These are phyloP conservation scores for Tinea pellionella DNA, from an alignment of 2,888 invertebrate genomes.

Conservation along the genomic window DNA sequence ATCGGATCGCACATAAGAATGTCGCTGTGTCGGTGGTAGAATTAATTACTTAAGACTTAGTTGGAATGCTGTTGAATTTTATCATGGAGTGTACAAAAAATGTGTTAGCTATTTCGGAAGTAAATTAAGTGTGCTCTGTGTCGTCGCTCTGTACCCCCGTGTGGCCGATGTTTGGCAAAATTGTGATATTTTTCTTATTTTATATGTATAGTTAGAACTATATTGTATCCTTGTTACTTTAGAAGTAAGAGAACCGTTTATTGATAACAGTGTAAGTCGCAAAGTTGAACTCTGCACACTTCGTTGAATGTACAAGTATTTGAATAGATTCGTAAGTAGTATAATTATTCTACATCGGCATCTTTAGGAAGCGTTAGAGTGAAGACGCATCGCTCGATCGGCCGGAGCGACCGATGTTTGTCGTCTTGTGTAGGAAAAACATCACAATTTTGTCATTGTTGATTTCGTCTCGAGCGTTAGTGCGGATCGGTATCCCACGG, in stretches of 20 bases:
- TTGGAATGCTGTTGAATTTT: conserved; percentile 67
- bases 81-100: conserved; percentile 67
- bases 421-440: conserved; percentile 50
- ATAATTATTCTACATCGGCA: neutral
- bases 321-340: neutral
- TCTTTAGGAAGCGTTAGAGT: neutral
- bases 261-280: conserved; percentile 41
- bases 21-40: neutral
- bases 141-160: no score
- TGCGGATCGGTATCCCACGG: conserved; percentile 56
- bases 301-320: neutral
- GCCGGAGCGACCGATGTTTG: neutral
- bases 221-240: conserved; percentile 18
- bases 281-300: conserved; percentile 56
- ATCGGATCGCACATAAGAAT: neutral
- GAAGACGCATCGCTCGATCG: neutral
- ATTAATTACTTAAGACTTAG: conserved; percentile 40
- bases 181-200: conserved; percentile 62
- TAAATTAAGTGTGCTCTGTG: conserved; percentile 54
- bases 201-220: neutral
- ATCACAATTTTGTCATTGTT: conserved; percentile 65
- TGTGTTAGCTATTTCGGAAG: conserved; percentile 60
- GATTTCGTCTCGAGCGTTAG: conserved; percentile 43
- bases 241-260: conserved; percentile 38
- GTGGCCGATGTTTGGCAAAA: conserved; percentile 52